Evolutionary conservation across 92 coral and sea anemone genomes (phyloP), one percentile per base, ranked within the genome.

Genomic region (Zoanthus sociatus): DNA sequence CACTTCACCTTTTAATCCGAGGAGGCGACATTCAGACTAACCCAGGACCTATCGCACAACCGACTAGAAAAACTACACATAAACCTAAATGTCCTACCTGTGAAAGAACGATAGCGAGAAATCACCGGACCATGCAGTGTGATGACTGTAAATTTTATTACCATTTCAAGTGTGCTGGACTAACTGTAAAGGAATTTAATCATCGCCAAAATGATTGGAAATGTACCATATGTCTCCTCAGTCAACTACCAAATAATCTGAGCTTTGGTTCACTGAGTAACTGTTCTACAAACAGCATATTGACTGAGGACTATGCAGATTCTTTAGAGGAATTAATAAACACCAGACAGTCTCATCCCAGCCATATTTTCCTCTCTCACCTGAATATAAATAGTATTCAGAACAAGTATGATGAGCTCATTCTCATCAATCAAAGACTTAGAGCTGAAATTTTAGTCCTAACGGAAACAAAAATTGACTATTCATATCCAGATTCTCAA

Each of bases 381-480:
- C 72, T 73, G 17, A 91, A 82, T 72, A 91, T 91, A 42, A 87
- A 91, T 76, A 91, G 91, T 71, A 9, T 91, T 12, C 93, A 90
- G 75, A 90, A 87, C 66, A 90, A 90, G 78, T 86, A 86, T 68
- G 93, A 90, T 30, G 93, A 90, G 77, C 13, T 90, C 11, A 86
- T 77, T 82, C 74, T 79, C 26, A 91, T 87, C 70, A 91, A 26
- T 26, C 26, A 26, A 26, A 87, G 87, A 55, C 76, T 87, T 3
- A 87, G 77, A 56, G 89, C 93, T 13, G 83, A 73, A 31, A 71
- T 83, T 9, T 63, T 87, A 20, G 78, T 91, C 12, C 71, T 83
- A 32, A 87, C 91, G 14, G 93, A 91, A 56, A 90, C 93, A 87
- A 90, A 90, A 87, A 90, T 90, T 50, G 91, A 90, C 78, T 87